A percentile compares a stretch with the other conserved stretches of the same genome.
Evolutionary conservation across 2,888 invertebrate genomes (phyloP).

Genomic region (Desoria tigrina): DNA sequence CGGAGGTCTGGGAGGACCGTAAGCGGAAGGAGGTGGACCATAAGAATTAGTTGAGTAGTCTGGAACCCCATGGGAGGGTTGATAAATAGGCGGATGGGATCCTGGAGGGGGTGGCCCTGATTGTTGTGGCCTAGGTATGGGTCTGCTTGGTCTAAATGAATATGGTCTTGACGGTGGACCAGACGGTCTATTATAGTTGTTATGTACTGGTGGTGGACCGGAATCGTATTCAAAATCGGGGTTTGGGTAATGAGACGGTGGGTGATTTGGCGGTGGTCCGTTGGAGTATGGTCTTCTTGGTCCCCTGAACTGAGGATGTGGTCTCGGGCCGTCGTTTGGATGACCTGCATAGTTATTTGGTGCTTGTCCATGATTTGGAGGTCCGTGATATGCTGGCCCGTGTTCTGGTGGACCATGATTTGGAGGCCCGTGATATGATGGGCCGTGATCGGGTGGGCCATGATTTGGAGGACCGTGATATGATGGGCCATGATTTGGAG

Average conservation of each 20-base stretch:
- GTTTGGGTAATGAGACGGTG: background rate
- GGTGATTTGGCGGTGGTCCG: background rate
- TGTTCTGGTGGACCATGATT: background rate
- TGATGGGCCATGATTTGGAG: background rate
- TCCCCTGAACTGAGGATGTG: background rate
- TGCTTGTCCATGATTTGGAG: background rate
- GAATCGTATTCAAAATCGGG: background rate
- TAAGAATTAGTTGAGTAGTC: background rate
- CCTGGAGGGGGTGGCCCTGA: background rate
- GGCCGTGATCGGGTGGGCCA: background rate
- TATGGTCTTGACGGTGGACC: constrained; percentile 1
- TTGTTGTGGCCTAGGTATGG: background rate
- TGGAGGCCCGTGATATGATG: background rate
- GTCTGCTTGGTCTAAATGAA: constrained; percentile 1
- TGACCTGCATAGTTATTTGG: background rate
- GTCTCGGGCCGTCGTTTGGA: background rate
- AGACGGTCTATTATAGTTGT: background rate
- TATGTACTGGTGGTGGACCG: background rate
- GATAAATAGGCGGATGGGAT: too few species aligned
- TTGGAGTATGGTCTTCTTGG: background rate
- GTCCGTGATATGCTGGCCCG: background rate
- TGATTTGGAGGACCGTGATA: background rate
- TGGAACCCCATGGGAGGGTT: too few species aligned
- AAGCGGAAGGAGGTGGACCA: constrained; percentile 15
- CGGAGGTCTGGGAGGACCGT: constrained; percentile 21